Evolutionary conservation across 2,888 invertebrate species (phyloP), one percentile per base, ranked within the genome.

Genomic region (Acrobasis repandana): DNA sequence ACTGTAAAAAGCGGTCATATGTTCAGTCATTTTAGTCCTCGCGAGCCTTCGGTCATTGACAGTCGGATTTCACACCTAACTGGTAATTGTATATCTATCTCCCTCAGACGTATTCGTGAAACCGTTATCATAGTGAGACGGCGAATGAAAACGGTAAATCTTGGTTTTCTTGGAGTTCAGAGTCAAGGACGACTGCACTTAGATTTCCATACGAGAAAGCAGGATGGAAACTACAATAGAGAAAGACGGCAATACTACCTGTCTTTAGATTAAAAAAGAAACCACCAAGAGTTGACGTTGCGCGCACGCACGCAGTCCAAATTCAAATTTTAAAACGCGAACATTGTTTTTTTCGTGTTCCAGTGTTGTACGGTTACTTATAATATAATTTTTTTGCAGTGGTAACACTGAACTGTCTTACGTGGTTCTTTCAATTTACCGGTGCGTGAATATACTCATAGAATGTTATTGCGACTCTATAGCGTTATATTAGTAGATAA

Each of bases 101-200:
- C 83, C 61, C 51, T 86, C 80, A 36, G 61, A 68, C 79, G 33
- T 59, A 57, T 43, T 52, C 51, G 58, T 66, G 61, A 33, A 52
- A 28, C 38, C 34, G 57, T 63, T 14, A 59, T 34, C n/a, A 63
- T 74, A 80, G 65, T 69, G 76, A 81, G 85, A 85, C 63, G 71
- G 65, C 64, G 71, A 72, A 79, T 69, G 64, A 67, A 75, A 89
- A 90, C 91, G 90, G 90, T 87, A 90, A 81, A 83, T 86, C 80
- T 77, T 75, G 69, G 69, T 75, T 80, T 81, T 82, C 81, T 74
- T 71, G 74, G 74, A 74, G 83, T 78, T 84, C 82, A 80, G 68
- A 86, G 85, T 88, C 88, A 88, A 90, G 90, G 89, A 88, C 90
- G 88, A 83, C 77, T 83, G 85, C 85, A 85, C 85, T 84, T 72